A percentile compares a stretch with the other conserved stretches of the same genome.
Conservation (phyloP, 2,888 invertebrate species). For the Ichneumoninae sp. region DNA sequence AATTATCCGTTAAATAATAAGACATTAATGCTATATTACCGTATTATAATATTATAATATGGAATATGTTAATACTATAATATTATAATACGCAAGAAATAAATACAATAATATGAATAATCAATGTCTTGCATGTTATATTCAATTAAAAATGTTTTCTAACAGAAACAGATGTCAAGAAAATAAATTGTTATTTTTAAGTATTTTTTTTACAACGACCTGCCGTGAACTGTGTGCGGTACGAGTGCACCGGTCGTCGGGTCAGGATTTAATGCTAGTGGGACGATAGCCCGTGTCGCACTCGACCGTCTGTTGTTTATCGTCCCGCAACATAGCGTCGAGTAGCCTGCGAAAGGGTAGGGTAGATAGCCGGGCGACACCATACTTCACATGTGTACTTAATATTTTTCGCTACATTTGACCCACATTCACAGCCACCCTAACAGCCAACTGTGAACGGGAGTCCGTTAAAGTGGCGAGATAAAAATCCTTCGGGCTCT, state of each 20-base stretch:
- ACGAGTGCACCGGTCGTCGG: conserved; percentile 24
- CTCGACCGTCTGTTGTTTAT: conserved; percentile 13
- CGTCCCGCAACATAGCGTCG: conserved; percentile 6
- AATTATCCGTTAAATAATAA: too few species aligned
- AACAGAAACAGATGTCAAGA: background rate
- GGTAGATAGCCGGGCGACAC: background rate
- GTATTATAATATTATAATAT: too few species aligned
- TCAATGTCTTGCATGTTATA: too few species aligned
- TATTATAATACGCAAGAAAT: too few species aligned
- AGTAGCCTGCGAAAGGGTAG: background rate
- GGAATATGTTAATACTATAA: too few species aligned
- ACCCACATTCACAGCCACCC: conserved; percentile 57
- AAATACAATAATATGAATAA: too few species aligned
- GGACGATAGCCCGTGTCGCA: conserved; percentile 2
- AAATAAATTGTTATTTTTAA: background rate
- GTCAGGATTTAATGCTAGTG: conserved; percentile 15
- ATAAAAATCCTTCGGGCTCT: conserved; percentile 22
- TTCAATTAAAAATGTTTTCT: too few species aligned
- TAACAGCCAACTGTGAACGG: conserved; percentile 26
- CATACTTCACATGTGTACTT: conserved; percentile 30
- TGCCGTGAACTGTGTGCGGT: background rate
- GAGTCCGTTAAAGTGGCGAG: conserved; percentile 53
- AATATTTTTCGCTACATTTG: conserved; percentile 64
- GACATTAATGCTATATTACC: too few species aligned
- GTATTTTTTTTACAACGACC: background rate